Percentiles rank a stretch among this genome's conserved stretches.
Conservation (phyloP, 1,140 invertebrate genomes). For the Ceratina australensis region DNA sequence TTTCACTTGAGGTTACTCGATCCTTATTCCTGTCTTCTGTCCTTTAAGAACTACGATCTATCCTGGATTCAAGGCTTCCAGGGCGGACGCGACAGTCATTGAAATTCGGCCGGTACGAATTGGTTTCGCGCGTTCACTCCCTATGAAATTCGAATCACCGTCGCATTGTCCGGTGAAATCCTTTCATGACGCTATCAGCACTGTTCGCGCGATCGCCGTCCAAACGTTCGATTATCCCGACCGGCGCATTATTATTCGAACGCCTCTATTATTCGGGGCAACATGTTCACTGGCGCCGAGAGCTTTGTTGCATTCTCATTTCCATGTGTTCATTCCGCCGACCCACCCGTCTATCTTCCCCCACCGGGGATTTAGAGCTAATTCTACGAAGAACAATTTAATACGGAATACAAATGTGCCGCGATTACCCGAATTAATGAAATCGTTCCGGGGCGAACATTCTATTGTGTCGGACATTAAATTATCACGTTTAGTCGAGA, state of each 20-base stretch:
- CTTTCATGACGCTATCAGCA: conserved; percentile 2
- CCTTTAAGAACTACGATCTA: no score
- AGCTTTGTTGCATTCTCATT: conserved; percentile 24
- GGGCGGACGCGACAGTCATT: not conserved
- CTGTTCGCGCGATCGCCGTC: conserved; percentile 17
- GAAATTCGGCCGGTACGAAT: conserved; percentile 11
- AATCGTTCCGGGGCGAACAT: not conserved
- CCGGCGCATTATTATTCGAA: conserved; percentile 19
- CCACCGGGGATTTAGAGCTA: not conserved
- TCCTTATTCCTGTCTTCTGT: no score
- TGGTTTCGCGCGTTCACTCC: not conserved
- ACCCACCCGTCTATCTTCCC: no score
- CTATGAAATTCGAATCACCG: conserved; percentile 11
- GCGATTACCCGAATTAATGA: not conserved
- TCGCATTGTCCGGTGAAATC: conserved; percentile 23
- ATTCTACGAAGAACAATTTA: conserved; percentile 17
- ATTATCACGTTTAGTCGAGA: no score
- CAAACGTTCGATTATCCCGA: conserved; percentile 17
- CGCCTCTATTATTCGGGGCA: conserved; percentile 21
- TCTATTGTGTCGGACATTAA: not conserved
- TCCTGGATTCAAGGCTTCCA: not conserved
- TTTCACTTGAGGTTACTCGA: no score
- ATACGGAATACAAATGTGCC: not conserved
- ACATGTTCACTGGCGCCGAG: not conserved
- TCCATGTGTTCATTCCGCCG: not conserved